Evolutionary conservation across 1,140 invertebrate species (phyloP), one percentile per base, ranked within the genome.

Genomic region (Drosophila funebris): DNA sequence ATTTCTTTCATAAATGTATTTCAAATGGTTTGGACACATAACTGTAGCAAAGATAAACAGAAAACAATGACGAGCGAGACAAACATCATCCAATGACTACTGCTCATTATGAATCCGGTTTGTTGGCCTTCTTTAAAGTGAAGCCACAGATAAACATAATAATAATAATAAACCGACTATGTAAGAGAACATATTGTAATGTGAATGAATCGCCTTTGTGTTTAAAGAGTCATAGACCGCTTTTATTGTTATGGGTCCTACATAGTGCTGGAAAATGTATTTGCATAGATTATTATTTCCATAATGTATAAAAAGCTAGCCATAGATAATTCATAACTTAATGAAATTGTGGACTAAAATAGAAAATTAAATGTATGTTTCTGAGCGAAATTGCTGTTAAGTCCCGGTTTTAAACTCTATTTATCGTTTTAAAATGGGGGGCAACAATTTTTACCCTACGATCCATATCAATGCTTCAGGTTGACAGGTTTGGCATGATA

Each of bases 181-280:
- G 16, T 14, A 31, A 29, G 33, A 64, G 24, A 71, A 57, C 50
- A 57, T 52, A 66, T 36, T 72, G 43, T 44, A 27, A 18, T 18
- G 31, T 66, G 62, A 66, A 72, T 66, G 53, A 66, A 72, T 24
- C 27, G 61, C 16, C 61, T 58, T 72, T 72, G 50, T 63, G 22
- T 22, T 18, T n/a, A 24, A 9, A 16, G 24, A 56, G 27, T 24
- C 14, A 48, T 37, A 24, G 16, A 41, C 24, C 37, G 14, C 52
- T 64, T 5, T 58, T 20, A 29, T n/a, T 36, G 4, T 31, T 16
- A 8, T 29, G n/a, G 3, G 22, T 16, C 3, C 22, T 3, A 41
- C 22, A 29, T 41, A 60, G n/a, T 7, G 18, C 16, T 36, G 29
- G 44, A 9, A 68, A 43, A 52, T 50, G 31, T 20, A 67, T 66